These are phyloP conservation scores for Neoarius graeffei DNA, from an alignment of 2,113 vertebrate species.

Conservation along the genomic window DNA sequence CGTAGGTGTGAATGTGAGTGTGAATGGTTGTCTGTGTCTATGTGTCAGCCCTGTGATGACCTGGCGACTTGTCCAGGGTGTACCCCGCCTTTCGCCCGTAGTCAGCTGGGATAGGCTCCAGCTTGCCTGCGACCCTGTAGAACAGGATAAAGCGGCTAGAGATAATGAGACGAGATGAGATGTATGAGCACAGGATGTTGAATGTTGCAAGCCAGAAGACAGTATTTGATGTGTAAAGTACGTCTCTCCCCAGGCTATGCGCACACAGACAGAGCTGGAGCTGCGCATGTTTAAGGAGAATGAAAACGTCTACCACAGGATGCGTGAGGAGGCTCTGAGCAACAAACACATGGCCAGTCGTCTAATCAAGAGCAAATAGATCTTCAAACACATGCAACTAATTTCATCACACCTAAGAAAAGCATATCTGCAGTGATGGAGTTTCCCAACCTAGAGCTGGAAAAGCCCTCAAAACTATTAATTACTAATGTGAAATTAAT, in stretches of 20 bases:
- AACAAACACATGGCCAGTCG: slow-evolving; percentile 77
- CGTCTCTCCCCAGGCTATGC: slow-evolving; percentile 77
- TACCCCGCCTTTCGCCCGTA: no score
- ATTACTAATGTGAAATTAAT: not conserved
- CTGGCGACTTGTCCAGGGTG: no score
- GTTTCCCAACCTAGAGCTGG: not conserved
- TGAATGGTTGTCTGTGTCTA: no score
- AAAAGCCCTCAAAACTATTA: not conserved
- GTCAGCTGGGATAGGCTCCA: no score
- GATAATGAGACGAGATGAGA: no score
- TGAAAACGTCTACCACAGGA: slow-evolving; percentile 77
- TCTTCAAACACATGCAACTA: not conserved
- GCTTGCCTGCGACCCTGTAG: no score
- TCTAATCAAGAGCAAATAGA: slow-evolving; percentile 59
- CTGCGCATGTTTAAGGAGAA: slow-evolving; percentile 88
- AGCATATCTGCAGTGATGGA: not conserved
- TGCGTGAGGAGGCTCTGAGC: slow-evolving; percentile 83
- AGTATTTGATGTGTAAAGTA: not conserved
- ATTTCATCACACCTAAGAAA: not conserved
- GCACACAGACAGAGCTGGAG: slow-evolving; percentile 89
- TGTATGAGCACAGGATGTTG: not conserved
- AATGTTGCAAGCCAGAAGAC: not conserved
- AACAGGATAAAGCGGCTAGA: no score
- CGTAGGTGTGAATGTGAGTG: no score
- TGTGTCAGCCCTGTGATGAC: no score